phyloP scores from a whole-genome alignment of 2,797 vertebrate species.

The Glossophaga mutica region DNA sequence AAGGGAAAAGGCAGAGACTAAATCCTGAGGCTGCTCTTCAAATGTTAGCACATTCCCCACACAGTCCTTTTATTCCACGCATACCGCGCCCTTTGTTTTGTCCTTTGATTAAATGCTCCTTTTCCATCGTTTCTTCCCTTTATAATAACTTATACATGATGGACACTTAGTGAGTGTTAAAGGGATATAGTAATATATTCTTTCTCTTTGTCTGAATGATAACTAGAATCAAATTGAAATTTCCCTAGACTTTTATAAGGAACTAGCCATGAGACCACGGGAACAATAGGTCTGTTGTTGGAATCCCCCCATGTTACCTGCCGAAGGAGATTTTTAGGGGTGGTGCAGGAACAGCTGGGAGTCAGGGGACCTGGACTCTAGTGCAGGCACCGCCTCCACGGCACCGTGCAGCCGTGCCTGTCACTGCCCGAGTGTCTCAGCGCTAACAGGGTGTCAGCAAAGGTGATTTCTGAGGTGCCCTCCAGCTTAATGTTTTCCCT shows the following conservation, averaged over 20 bases:
- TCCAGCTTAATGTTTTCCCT: background rate
- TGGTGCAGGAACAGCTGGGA: background rate
- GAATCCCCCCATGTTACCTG: background rate
- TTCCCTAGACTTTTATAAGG: background rate
- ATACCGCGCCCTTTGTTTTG: background rate
- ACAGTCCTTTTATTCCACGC: background rate
- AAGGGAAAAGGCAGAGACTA: conserved; percentile 17
- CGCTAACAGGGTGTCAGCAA: background rate
- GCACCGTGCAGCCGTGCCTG: background rate
- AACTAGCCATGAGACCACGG: background rate
- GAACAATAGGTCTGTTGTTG: background rate
- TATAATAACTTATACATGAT: background rate
- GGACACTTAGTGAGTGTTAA: background rate
- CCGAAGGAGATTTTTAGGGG: background rate
- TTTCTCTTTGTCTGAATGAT: background rate
- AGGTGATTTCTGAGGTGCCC: background rate
- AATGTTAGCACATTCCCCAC: background rate
- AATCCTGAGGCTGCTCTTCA: background rate
- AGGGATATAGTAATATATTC: background rate
- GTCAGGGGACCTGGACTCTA: background rate
- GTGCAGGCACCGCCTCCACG: background rate
- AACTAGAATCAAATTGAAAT: conserved; percentile 25
- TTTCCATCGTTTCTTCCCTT: background rate
- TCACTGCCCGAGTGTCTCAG: background rate
- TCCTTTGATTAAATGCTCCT: conserved; percentile 1